Base-by-base conservation (phyloP, 2,888 invertebrate species). In the Dascillus cervinus region DNA sequence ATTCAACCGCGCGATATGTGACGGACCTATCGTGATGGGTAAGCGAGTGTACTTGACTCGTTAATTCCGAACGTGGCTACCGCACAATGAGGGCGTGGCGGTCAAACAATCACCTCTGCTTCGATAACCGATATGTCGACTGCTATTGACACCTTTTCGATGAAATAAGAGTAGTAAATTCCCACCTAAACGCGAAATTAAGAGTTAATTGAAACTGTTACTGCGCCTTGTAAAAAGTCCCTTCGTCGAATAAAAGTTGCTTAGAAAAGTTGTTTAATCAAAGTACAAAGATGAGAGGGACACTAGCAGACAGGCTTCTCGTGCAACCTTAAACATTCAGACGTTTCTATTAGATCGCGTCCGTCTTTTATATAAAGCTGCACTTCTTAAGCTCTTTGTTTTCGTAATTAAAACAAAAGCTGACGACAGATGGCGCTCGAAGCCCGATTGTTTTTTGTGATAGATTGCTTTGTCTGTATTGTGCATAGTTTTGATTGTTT, bases 381-480 rank as follows among this genome's bases (percentile, higher is more conserved):
- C 52, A 52, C 47, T 58, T 56, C 57, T 58, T 57, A 50, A 54
- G 53, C 50, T 48, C 55, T 60, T 59, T 59, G 58, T 61, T 56
- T 56, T 49, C 58, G 50, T 60, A 60, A 61, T 61, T 61, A 61
- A 61, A 61, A 60, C 59, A 60, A 61, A 61, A 60, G 59, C 59
- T 59, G 58, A 56, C 59, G 56, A 57, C 60, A 58, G 58, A 57
- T 58, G 59, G 56, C 53, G 55, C 46, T 43, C 38, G 35, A 28
- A 43, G 43, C 50, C 40, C 56, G 55, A 58, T 60, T 60, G 60
- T 61, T 60, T 61, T 61, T 60, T 60, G 57, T 60, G 61, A 61
- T 61, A 59, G 61, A 61, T 61, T 56, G 59, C 60, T 56, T 57
- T 58, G 58, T 60, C 58, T 56, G 56, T 58, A 58, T 60, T 60